phyloP scores from a whole-genome alignment of 64 coral and sea anemone genomes.

The Orbicella faveolata region DNA sequence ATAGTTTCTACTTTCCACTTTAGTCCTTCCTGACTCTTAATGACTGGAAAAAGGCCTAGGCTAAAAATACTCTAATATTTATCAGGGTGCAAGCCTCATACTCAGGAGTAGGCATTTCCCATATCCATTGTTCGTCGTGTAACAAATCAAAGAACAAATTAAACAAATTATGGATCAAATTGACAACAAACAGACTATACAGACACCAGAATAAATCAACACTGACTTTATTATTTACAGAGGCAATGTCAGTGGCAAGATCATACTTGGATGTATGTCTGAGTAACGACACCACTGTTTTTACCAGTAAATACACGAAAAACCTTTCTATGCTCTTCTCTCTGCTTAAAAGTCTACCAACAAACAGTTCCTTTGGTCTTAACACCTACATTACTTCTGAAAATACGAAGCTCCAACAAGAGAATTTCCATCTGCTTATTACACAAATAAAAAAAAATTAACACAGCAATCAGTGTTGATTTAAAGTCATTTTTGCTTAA shows the following conservation, averaged over 20 bases:
- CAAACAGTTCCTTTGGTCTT: conserved; percentile 28
- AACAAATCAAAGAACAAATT: too few species aligned
- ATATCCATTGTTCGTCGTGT: too few species aligned
- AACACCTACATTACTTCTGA: conserved; percentile 49
- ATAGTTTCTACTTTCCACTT: too few species aligned
- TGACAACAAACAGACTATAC: not conserved
- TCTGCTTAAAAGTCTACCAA: not conserved
- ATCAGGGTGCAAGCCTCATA: too few species aligned
- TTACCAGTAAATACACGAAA: conserved; percentile 18
- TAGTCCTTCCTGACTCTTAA: too few species aligned
- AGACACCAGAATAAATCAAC: conserved; percentile 23
- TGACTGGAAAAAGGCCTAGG: too few species aligned
- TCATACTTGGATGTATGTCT: conserved; percentile 19
- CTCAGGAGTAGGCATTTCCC: too few species aligned
- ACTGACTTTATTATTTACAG: conserved; percentile 59
- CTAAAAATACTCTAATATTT: too few species aligned
- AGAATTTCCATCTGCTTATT: not conserved
- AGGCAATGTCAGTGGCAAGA: conserved; percentile 47
- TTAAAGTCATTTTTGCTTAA: conserved; percentile 27
- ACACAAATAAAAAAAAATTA: conserved; percentile 19
- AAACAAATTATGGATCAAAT: not conserved
- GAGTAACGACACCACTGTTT: conserved; percentile 35
- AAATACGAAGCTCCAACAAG: conserved; percentile 29
- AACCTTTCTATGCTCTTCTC: not conserved
- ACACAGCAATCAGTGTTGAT: conserved; percentile 57